phyloP scores from a whole-genome alignment of 2,113 vertebrate species.

The Holacanthus passer region DNA sequence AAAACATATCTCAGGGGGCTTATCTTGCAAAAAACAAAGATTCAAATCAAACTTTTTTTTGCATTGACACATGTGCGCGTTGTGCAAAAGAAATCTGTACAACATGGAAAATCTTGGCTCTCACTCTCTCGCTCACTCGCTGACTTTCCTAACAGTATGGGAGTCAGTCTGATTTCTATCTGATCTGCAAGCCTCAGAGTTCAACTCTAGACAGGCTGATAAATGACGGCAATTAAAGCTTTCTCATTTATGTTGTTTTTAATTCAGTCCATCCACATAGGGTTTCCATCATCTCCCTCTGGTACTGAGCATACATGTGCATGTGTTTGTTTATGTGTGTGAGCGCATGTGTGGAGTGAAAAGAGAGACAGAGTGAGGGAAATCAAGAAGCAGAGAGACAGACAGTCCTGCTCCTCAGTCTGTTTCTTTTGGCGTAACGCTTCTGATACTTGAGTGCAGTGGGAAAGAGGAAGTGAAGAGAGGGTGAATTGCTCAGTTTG shows the following conservation, averaged over 20 bases:
- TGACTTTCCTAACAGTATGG: not conserved
- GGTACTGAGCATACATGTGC: constrained; percentile 11
- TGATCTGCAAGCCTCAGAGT: constrained; percentile 40
- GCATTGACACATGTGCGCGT: not conserved
- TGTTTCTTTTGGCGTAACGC: constrained; percentile 55
- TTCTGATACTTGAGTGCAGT: constrained; percentile 22
- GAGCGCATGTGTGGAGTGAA: constrained; percentile 12
- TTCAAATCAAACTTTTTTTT: too few species aligned
- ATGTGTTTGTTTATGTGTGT: constrained; percentile 52
- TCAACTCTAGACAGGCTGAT: constrained; percentile 61
- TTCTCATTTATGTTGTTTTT: constrained; percentile 71
- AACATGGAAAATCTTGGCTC: constrained; percentile 4
- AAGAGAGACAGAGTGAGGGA: constrained; percentile 1
- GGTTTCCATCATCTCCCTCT: constrained; percentile 60
- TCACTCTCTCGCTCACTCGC: not conserved
- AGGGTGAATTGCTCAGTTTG: constrained; percentile 10
- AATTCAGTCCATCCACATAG: constrained; percentile 49
- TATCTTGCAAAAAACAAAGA: too few species aligned
- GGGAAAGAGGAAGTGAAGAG: constrained; percentile 26
- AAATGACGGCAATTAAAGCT: constrained; percentile 63
- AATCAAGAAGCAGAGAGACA: not conserved
- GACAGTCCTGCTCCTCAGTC: constrained; percentile 1
- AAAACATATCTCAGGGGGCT: too few species aligned
- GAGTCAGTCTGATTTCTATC: constrained; percentile 44
- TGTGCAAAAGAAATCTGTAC: not conserved